Conservation (phyloP, 2,113 vertebrate species). For the Meles meles region DNA sequence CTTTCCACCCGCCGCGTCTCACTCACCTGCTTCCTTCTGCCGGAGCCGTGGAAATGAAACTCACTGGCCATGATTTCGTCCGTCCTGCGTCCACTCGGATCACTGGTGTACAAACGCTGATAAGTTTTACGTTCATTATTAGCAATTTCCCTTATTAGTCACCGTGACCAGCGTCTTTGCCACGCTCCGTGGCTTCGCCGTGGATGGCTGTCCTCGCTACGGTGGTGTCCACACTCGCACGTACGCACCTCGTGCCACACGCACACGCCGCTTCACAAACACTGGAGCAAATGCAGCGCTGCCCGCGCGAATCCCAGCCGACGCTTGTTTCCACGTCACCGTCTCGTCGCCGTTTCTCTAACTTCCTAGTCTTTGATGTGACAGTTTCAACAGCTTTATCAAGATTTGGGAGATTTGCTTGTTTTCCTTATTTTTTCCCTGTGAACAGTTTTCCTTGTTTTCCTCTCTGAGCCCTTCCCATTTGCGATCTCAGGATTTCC, state of each 20-base stretch:
- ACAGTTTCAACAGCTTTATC: not conserved
- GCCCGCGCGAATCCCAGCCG: not conserved
- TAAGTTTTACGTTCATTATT: not conserved
- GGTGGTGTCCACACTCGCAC: not conserved
- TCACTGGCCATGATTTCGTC: not conserved
- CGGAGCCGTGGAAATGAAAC: fast-evolving
- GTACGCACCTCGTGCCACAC: fast-evolving
- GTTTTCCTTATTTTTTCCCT: not conserved
- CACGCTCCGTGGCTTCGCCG: too few species aligned
- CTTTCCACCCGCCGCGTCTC: not conserved
- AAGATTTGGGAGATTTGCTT: not conserved
- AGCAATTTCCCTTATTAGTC: not conserved
- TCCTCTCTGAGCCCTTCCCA: not conserved
- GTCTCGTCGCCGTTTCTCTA: not conserved
- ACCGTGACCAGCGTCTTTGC: not conserved
- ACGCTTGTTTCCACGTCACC: too few species aligned
- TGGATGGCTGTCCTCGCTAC: not conserved
- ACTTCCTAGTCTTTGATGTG: not conserved
- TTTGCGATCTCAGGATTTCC: not conserved
- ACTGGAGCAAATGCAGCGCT: fast-evolving
- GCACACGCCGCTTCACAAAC: not conserved
- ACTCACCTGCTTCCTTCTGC: not conserved
- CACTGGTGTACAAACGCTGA: not conserved
- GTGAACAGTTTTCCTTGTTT: not conserved
- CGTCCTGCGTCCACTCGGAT: too few species aligned